Base-by-base conservation (phyloP, 1,140 invertebrate species). In the Drosophila chauvacae region DNA sequence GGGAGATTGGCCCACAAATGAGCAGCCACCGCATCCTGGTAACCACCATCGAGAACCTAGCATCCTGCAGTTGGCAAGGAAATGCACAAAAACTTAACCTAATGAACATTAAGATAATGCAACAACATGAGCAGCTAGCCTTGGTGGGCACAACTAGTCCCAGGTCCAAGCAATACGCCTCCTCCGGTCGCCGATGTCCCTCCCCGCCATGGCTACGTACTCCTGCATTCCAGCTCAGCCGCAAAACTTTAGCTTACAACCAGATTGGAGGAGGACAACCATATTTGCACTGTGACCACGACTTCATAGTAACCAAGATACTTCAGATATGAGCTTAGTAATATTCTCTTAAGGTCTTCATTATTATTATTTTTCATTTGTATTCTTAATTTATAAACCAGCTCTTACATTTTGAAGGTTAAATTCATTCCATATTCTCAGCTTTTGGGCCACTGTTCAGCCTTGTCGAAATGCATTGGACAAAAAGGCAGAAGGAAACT, bases 101-200 rank as follows among this genome's bases (percentile, higher is more conserved):
- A 90, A 88, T 88, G 85, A 88, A 88, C 85, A 90, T 88, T 88
- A 90, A 88, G 85, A 90, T 88, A 88, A 90, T 88, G 85, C 85
- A 90, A 85, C 85, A 84, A 78, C 72, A 88, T 72, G 56, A 72
- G 35, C 42, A 61, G 51, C 58, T 63, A 53, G 56, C 41, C 68
- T 18, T 71, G 48, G 28, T 71, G 48, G 28, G 20, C 59, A 28
- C 11, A 41, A 39, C 33, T 16, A 45, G 69, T 61, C 45, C 64
- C 35, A 33, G 37, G 50, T 45, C 73, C 73, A 18, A 23, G 44
- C 44, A 16, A 18, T 30, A 20, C 53, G 41, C 50, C 37, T 55
- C 11, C 35, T 62, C 37, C 41, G 10, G 58, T 61, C 26, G 16
- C 26, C 14, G 7, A 14, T 16, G 13, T 37, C 33, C 33, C 42